Conservation (phyloP, 2,888 invertebrate species). For the Platerodrilus igneus region DNA sequence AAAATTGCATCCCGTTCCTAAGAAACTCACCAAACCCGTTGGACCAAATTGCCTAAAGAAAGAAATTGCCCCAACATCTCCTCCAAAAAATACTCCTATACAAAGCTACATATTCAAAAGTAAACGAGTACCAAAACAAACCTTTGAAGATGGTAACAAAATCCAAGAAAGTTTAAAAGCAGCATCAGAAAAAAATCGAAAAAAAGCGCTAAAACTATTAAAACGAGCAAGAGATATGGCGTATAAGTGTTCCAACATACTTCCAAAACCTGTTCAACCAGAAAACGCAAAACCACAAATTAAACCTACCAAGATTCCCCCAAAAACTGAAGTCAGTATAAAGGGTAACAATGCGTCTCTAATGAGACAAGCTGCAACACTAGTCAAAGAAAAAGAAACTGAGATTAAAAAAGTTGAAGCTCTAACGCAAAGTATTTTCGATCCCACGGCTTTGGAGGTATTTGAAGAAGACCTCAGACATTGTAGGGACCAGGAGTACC, state of each 20-base stretch:
- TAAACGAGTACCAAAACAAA: conserved; percentile 27
- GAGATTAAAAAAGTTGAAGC: conserved; percentile 53
- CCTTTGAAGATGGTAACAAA: conserved; percentile 24
- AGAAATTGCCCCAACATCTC: conserved; percentile 15
- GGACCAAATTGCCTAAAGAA: conserved; percentile 26
- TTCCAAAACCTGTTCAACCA: conserved; percentile 13
- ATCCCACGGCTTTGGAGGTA: conserved; percentile 46
- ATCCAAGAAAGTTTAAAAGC: conserved; percentile 27
- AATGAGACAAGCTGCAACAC: conserved; percentile 52
- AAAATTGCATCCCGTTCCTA: conserved; percentile 4
- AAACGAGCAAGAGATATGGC: conserved; percentile 31
- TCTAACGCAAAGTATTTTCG: conserved; percentile 49
- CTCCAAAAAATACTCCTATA: conserved; percentile 25
- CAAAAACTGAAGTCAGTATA: conserved; percentile 34
- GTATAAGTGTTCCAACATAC: conserved; percentile 29
- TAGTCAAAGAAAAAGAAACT: conserved; percentile 49
- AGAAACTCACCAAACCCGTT: conserved; percentile 30
- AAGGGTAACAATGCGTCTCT: conserved; percentile 53
- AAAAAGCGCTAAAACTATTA: conserved; percentile 31
- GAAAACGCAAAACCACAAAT: conserved; percentile 9
- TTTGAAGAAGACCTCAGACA: conserved; percentile 49
- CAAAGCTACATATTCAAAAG: conserved; percentile 22
- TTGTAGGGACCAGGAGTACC: conserved; percentile 49
- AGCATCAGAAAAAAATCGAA: conserved; percentile 31
- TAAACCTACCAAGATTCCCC: conserved; percentile 20